Base-by-base conservation (phyloP, 2,888 invertebrate genomes). In the Masnerella sp. region DNA sequence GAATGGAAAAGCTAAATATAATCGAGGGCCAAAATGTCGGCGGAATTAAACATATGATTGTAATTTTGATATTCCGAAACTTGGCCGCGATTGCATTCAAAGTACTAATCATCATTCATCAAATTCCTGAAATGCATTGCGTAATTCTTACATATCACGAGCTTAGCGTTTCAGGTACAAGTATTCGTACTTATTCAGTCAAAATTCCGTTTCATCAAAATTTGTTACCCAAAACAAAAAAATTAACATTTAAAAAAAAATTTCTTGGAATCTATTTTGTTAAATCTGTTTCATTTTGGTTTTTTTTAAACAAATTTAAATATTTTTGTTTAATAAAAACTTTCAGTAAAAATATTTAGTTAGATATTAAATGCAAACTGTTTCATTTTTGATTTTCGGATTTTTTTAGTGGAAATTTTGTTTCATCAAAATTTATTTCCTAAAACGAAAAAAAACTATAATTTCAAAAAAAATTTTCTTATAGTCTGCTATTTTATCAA, bases 81-180 rank as follows among this genome's bases (percentile, higher is more conserved):
- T 70, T 62, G 62, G 56, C 62, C 49, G 70, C 34, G 70, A 49
- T 56, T 40, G 38, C 42, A 56, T 62, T 62, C 56, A 56, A 56
- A 54, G 56, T 56, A 49, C 62, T 62, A 70, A 70, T 62, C 62
- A 70, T 70, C 69, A 69, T 69, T 69, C 59, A 61, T 69, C 61
- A 52, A 69, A 69, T 69, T 69, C 54, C 61, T 68, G 52, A 59
- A 68, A 68, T 61, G 61, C 61, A 22, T 61, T 69, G 52, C 69
- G 61, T 47, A 59, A 69, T 68, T 56, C 36, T 68, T 38, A 45
- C 59, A 52, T 45, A 51, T 69, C 45, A 45, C 28, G 18, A n/a
- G 14, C 42, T 38, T 49, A 43, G 15, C 30, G 9, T n/a, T 28
- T 28, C 59, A 28, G 12, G 14, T n/a, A 32, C 7, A 47, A 32